Evolutionary conservation across 2,113 vertebrate genomes (phyloP).

Genomic region (Tauraco erythrolophus): DNA sequence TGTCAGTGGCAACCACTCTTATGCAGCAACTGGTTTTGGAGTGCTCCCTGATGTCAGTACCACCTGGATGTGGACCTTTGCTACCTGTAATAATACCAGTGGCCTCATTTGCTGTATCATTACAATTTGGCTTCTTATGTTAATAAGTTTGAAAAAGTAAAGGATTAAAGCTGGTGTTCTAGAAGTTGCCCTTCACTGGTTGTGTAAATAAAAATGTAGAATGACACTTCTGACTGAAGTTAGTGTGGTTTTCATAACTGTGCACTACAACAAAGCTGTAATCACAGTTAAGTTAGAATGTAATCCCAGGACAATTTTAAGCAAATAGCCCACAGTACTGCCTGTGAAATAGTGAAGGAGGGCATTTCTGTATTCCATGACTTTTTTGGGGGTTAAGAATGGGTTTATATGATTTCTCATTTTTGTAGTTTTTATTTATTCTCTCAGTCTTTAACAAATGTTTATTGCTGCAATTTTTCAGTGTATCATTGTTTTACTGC

Average conservation of each 20-base stretch:
- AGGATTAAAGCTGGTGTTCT: constrained; percentile 86
- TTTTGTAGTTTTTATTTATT: constrained; percentile 90
- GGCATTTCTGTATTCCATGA: constrained; percentile 85
- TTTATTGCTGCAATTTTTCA: constrained; percentile 85
- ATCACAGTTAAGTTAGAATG: constrained; percentile 83
- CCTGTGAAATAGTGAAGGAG: constrained; percentile 82
- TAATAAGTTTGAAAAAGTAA: constrained; percentile 86
- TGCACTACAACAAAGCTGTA: constrained; percentile 82
- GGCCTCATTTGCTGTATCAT: constrained; percentile 90
- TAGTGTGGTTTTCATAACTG: constrained; percentile 86
- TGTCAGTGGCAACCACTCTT: constrained; percentile 88
- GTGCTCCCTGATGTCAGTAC: constrained; percentile 87
- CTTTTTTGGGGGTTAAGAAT: constrained; percentile 82
- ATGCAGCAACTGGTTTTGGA: constrained; percentile 89
- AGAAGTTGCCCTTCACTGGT: constrained; percentile 86
- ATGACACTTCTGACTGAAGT: constrained; percentile 84
- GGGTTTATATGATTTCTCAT: constrained; percentile 87
- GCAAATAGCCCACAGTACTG: constrained; percentile 83
- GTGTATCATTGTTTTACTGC: constrained; percentile 89
- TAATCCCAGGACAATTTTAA: constrained; percentile 84
- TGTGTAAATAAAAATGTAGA: constrained; percentile 85
- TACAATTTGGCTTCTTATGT: constrained; percentile 91
- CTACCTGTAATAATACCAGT: constrained; percentile 91
- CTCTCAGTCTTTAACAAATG: constrained; percentile 87
- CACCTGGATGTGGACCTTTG: constrained; percentile 86